A percentile compares a stretch with the other conserved stretches of the same genome.
These are phyloP conservation scores for Pseudomyrmex concolor DNA, from an alignment of 1,140 invertebrate species.

Conservation along the genomic window DNA sequence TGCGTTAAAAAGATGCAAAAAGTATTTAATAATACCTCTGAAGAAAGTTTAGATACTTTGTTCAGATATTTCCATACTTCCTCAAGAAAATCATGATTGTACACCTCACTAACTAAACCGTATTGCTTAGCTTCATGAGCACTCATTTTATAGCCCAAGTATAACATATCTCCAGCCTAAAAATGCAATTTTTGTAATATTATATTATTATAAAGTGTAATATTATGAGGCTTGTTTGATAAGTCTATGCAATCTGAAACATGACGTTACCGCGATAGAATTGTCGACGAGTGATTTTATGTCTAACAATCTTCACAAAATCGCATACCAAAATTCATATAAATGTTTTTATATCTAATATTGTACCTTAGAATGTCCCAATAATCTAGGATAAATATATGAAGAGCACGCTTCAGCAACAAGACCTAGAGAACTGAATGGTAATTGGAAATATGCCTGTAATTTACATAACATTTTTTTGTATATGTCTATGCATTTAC, in stretches of 20 bases:
- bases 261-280: too few species aligned
- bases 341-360: slow-evolving; percentile 11
- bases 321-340: not conserved
- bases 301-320: too few species aligned
- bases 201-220: slow-evolving; percentile 22
- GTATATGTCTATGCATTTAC: too few species aligned
- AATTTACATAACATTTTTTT: slow-evolving; percentile 25
- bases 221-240: too few species aligned
- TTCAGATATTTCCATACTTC: slow-evolving; percentile 74
- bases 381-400: slow-evolving; percentile 92
- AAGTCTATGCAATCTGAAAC: too few species aligned
- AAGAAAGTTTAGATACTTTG: slow-evolving; percentile 71
- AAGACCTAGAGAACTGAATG: slow-evolving; percentile 92
- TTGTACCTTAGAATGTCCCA: slow-evolving; percentile 91
- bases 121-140: slow-evolving; percentile 90
- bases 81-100: slow-evolving; percentile 77
- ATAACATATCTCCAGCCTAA: slow-evolving; percentile 92
- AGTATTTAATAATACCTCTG: slow-evolving; percentile 68
- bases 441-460: slow-evolving; percentile 94
- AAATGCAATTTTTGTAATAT: slow-evolving; percentile 61
- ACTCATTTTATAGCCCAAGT: slow-evolving; percentile 92
- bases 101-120: slow-evolving; percentile 91
- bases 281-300: too few species aligned
- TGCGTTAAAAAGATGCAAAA: too few species aligned
- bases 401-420: slow-evolving; percentile 94